Percentiles rank a stretch among this genome's conserved stretches.
phyloP scores from a whole-genome alignment of 2,888 invertebrate genomes.

The Tetranychus truncatus region DNA sequence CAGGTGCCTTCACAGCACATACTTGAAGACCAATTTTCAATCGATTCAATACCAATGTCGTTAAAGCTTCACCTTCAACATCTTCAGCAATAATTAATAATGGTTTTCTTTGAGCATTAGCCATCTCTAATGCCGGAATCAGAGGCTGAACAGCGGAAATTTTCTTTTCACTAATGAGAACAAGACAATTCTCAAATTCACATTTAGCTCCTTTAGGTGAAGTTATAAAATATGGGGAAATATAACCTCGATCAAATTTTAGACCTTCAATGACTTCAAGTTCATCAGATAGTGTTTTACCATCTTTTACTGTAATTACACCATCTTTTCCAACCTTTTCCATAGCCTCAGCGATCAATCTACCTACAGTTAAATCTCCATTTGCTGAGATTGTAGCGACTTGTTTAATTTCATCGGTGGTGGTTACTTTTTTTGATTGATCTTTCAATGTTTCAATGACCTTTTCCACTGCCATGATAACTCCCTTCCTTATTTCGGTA shows the following conservation, averaged over 20 bases:
- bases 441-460: conserved; percentile 70
- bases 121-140: conserved; percentile 87
- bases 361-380: conserved; percentile 75
- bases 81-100: conserved; percentile 88
- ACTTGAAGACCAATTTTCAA: conserved; percentile 83
- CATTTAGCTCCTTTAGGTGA: conserved; percentile 91
- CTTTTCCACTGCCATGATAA: conserved; percentile 84
- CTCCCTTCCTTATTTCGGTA: conserved; percentile 78
- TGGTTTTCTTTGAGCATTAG: conserved; percentile 78
- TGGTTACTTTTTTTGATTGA: conserved; percentile 83
- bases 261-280: conserved; percentile 67
- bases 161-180: conserved; percentile 91
- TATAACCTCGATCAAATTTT: conserved; percentile 98
- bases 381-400: conserved; percentile 97
- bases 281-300: conserved; percentile 88
- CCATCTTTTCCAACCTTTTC: conserved; percentile 90
- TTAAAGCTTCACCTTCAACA: conserved; percentile 82
- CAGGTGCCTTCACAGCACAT: conserved; percentile 86
- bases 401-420: conserved; percentile 97
- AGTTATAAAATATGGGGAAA: conserved; percentile 99
- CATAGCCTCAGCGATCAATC: conserved; percentile 91
- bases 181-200: conserved; percentile 87
- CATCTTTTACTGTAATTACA: conserved; percentile 98
- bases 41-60: conserved; percentile 78
- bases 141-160: conserved; percentile 90